Evolutionary conservation across 2,797 vertebrate genomes (phyloP).

Genomic region (Oryzias sinensis): DNA sequence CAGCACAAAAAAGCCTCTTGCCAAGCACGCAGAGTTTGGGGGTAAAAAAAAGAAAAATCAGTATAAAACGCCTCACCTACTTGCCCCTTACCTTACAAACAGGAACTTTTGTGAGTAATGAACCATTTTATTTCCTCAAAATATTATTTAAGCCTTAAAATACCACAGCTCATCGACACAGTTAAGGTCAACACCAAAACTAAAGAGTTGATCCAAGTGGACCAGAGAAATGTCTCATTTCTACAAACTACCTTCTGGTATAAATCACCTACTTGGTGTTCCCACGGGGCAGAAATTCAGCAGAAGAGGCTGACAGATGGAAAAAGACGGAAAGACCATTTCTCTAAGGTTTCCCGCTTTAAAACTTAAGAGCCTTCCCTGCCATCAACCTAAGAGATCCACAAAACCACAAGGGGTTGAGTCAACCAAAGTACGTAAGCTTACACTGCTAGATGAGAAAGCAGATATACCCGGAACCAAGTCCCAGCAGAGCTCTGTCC

Average conservation of each 20-base stretch:
- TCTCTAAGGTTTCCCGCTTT: slow-evolving; percentile 21
- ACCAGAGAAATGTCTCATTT: not conserved
- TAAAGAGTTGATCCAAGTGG: not conserved
- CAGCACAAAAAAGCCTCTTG: too few relatives aligned
- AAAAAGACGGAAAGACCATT: slow-evolving; percentile 46
- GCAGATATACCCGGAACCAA: slow-evolving; percentile 45
- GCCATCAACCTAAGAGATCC: slow-evolving; percentile 18
- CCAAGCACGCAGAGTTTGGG: too few relatives aligned
- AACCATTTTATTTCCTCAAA: slow-evolving; percentile 31
- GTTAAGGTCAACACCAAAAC: slow-evolving; percentile 5
- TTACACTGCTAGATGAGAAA: slow-evolving; percentile 44
- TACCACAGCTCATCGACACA: slow-evolving; percentile 44
- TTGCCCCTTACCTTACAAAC: not conserved
- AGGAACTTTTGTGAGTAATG: slow-evolving; percentile 29
- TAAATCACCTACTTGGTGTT: slow-evolving; percentile 59
- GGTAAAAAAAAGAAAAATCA: too few relatives aligned
- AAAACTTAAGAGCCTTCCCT: slow-evolving; percentile 15
- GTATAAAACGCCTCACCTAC: too few relatives aligned
- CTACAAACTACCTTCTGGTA: slow-evolving; percentile 5
- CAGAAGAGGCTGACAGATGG: slow-evolving; percentile 58
- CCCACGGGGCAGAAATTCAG: slow-evolving; percentile 57
- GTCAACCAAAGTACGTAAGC: slow-evolving; percentile 33
- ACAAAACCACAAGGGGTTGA: slow-evolving; percentile 13
- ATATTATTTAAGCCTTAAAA: slow-evolving; percentile 40
- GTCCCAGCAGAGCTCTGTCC: slow-evolving; percentile 43